A percentile compares a stretch with the other conserved stretches of the same genome.
Evolutionary conservation across 2,797 vertebrate genomes (phyloP).

Genomic region (Rhodeus uyekii): DNA sequence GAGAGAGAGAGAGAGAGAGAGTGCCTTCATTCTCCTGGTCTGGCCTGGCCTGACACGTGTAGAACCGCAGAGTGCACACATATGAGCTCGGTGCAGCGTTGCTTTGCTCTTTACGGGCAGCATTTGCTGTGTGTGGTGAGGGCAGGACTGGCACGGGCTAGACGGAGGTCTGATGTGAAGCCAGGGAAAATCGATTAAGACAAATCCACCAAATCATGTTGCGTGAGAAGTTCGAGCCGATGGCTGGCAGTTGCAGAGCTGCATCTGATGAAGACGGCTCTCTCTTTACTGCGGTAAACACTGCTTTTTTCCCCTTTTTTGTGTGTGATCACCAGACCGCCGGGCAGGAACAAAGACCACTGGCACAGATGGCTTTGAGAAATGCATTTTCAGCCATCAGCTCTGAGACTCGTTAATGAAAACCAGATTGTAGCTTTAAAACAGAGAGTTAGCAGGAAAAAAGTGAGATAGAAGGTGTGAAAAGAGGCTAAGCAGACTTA

Average conservation of each 20-base stretch:
- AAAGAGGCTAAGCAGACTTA: constrained; percentile 34
- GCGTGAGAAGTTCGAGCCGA: constrained; percentile 49
- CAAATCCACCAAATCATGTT: constrained; percentile 52
- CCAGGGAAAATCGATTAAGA: constrained; percentile 69
- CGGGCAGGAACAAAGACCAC: constrained; percentile 65
- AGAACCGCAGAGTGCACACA: constrained; percentile 38
- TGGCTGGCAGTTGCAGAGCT: constrained; percentile 43
- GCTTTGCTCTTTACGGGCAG: constrained; percentile 37
- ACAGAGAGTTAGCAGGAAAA: constrained; percentile 14
- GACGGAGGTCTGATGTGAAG: constrained; percentile 34
- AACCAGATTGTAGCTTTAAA: constrained; percentile 62
- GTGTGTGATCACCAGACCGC: constrained; percentile 45
- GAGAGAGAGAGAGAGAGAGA: constrained; percentile 51
- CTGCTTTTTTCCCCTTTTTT: constrained; percentile 38
- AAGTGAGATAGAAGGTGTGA: constrained; percentile 2
- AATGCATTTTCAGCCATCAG: constrained; percentile 76
- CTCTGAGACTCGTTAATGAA: constrained; percentile 74
- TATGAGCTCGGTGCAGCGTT: constrained; percentile 16
- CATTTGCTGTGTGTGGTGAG: constrained; percentile 39
- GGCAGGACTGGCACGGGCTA: constrained; percentile 47
- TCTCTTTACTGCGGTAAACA: constrained; percentile 50
- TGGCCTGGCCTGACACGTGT: constrained; percentile 46
- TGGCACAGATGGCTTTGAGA: constrained; percentile 77
- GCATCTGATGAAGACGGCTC: constrained; percentile 49
- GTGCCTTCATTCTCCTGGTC: constrained; percentile 28